phyloP scores from a whole-genome alignment of 92 coral and sea anemone genomes.

The Epizoanthus illoricatus region DNA sequence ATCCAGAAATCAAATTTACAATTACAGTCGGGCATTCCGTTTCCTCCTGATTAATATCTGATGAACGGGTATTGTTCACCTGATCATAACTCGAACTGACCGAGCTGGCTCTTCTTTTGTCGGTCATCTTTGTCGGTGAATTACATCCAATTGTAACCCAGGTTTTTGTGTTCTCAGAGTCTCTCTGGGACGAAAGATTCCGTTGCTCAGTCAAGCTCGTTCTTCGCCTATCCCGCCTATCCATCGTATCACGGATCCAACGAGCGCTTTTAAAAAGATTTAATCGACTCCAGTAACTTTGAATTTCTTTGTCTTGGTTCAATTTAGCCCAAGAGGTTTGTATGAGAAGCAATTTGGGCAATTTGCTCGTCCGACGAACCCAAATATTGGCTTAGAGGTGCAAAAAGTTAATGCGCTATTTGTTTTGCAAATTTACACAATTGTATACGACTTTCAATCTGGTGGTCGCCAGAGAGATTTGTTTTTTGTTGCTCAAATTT shows the following conservation, averaged over 20 bases:
- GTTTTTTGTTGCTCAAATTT: neutral
- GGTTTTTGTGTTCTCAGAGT: constrained; percentile 37
- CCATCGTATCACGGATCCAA: constrained; percentile 13
- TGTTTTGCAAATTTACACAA: constrained; percentile 42
- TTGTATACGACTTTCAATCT: constrained; percentile 15
- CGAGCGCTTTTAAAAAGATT: neutral
- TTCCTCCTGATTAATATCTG: constrained; percentile 22
- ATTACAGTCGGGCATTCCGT: constrained; percentile 72
- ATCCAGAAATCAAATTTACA: constrained; percentile 66
- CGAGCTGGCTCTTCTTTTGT: constrained; percentile 43
- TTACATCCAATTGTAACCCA: neutral
- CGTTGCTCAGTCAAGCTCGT: constrained; percentile 35
- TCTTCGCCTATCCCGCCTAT: constrained; percentile 38
- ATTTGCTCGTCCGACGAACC: neutral
- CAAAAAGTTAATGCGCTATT: constrained; percentile 27
- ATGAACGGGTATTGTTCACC: constrained; percentile 44
- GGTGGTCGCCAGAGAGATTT: neutral
- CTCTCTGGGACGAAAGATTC: constrained; percentile 59
- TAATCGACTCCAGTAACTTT: constrained; percentile 11
- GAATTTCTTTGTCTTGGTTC: constrained; percentile 52
- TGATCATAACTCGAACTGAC: constrained; percentile 41
- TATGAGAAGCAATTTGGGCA: constrained; percentile 32
- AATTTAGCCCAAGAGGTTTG: constrained; percentile 59
- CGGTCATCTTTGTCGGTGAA: constrained; percentile 33
- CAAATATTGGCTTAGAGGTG: constrained; percentile 49